Evolutionary conservation across 2,888 invertebrate species (phyloP), one percentile per base, ranked within the genome.

Genomic region (Lampropteryx suffumata): DNA sequence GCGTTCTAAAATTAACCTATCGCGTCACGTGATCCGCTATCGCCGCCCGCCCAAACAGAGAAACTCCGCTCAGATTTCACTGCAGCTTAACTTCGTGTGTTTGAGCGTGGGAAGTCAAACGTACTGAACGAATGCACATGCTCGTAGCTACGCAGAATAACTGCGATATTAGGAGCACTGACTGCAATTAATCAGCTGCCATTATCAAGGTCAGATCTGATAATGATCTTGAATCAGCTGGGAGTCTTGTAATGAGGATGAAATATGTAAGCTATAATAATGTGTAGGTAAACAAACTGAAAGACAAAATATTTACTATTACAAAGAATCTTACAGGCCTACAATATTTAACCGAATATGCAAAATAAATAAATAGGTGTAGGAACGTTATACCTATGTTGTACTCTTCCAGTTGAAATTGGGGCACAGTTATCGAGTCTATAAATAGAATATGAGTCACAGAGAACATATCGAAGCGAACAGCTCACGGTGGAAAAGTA

Each of bases 41-140:
- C 70, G 75, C 82, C 84, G 83, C 84, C 89, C 89, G 89, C 87
- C 89, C 90, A 90, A 89, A 90, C 87, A 81, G 82, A 90, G 89
- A 88, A 88, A 89, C 85, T 76, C 84, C 79, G 65, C 87, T 90
- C 89, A 69, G 73, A 85, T 90, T 90, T 88, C 89, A 89, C 70
- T 80, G 77, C 78, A 75, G 61, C 67, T 72, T 57, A 62, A 67
- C 69, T 62, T 55, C 64, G 62, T 65, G 67, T 69, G 69, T 68
- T 74, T 75, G 67, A 69, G 71, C 76, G 69, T 67, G 62, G 62
- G 61, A 66, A 57, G 59, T 56, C 32, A 53, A 59, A 52, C 48
- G 26, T 41, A 52, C 44, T 39, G 32, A 35, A 24, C 5, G 5
- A 24, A 5, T 7, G 7, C 33, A 35, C 24, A 44, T 24, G 40